These are phyloP conservation scores for Carettochelys insculpta DNA, from an alignment of 2,113 vertebrate species.

Conservation along the genomic window DNA sequence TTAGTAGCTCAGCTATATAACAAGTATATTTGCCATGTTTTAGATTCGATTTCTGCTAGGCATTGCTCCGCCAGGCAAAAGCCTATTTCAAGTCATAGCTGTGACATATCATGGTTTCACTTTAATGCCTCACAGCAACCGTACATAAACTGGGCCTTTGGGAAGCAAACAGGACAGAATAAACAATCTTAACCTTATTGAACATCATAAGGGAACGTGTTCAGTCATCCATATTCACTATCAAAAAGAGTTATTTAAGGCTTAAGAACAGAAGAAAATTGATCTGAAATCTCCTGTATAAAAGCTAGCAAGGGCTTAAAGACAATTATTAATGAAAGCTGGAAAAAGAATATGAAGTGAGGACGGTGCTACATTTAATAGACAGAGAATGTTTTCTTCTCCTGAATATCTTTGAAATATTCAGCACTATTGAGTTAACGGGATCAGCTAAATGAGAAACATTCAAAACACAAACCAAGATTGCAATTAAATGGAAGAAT, in stretches of 20 bases:
- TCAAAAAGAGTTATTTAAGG: conserved; percentile 48
- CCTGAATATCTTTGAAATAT: conserved; percentile 39
- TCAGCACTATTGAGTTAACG: conserved; percentile 34
- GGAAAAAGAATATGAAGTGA: neutral
- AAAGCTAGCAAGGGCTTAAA: conserved; percentile 43
- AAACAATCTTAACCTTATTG: conserved; percentile 37
- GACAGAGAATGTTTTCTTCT: neutral
- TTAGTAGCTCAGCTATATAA: neutral
- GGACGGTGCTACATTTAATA: neutral
- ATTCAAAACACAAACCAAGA: conserved; percentile 62
- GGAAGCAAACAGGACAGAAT: conserved; percentile 46
- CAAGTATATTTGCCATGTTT: conserved; percentile 2
- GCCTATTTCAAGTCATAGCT: conserved; percentile 63
- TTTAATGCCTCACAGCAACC: conserved; percentile 56
- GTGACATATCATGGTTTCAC: conserved; percentile 25
- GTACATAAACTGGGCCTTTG: conserved; percentile 48
- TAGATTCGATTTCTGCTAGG: conserved; percentile 53
- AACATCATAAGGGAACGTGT: conserved; percentile 48
- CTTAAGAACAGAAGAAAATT: conserved; percentile 27
- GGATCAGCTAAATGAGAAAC: conserved; percentile 52
- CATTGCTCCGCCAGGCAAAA: conserved; percentile 37
- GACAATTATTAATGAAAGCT: conserved; percentile 28
- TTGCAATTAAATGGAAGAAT: conserved; percentile 65
- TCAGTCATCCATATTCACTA: conserved; percentile 45
- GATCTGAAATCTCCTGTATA: neutral